phyloP scores from a whole-genome alignment of 2,888 invertebrate species.

The Taphrorychus bicolor region DNA sequence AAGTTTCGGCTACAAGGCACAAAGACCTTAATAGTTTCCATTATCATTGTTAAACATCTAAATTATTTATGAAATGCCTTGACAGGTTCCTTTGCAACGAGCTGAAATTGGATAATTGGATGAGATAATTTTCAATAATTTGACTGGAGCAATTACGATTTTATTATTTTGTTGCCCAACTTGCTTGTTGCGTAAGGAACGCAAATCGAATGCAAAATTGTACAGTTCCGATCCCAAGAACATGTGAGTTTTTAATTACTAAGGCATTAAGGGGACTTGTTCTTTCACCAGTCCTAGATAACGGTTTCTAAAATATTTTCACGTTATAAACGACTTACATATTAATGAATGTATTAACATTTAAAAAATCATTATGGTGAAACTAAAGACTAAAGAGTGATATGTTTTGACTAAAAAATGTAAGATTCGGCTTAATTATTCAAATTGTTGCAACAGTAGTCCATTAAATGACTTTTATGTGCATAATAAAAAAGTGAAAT shows the following conservation, averaged over 20 bases:
- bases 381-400: background rate
- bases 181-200: background rate
- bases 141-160: conserved; percentile 5
- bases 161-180: conserved; percentile 1
- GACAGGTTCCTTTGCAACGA: conserved; percentile 3
- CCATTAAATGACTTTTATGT: background rate
- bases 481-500: background rate
- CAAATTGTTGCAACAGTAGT: too few species aligned
- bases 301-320: background rate
- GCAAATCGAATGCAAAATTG: too few species aligned
- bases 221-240: too few species aligned
- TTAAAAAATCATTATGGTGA: background rate
- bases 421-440: background rate
- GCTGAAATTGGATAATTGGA: conserved; percentile 11
- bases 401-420: background rate
- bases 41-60: too few species aligned
- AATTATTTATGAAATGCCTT: background rate
- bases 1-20: too few species aligned
- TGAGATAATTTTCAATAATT: too few species aligned
- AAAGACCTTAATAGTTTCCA: too few species aligned
- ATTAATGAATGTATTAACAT: background rate
- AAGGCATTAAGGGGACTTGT: too few species aligned
- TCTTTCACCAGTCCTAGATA: too few species aligned
- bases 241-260: too few species aligned
- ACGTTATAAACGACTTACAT: background rate